These are phyloP conservation scores for Nomada ruficornis DNA, from an alignment of 2,888 invertebrate species.

Conservation along the genomic window DNA sequence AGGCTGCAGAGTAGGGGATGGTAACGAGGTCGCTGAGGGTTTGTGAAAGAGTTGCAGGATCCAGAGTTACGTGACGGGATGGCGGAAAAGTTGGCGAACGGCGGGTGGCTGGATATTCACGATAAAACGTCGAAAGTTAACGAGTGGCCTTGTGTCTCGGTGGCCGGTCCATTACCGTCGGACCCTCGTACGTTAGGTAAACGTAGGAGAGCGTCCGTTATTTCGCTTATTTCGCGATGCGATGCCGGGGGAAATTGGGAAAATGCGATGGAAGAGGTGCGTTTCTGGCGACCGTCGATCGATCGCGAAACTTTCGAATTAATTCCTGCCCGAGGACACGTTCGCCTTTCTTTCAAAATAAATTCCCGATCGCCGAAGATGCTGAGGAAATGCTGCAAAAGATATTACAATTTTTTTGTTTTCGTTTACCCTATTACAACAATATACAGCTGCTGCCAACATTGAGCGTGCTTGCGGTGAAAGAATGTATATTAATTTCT, in stretches of 20 bases:
- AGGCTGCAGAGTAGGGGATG: background rate
- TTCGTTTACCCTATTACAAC: too few species aligned
- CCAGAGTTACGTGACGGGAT: conserved; percentile 25
- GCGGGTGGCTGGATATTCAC: conserved; percentile 8
- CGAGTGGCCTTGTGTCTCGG: conserved; percentile 26
- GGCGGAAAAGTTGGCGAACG: conserved; percentile 21
- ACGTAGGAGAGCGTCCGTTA: conserved; percentile 3
- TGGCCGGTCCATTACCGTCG: conserved; percentile 44
- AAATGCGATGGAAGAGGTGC: background rate
- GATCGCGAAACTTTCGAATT: conserved; percentile 40
- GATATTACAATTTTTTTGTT: too few species aligned
- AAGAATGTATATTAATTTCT: background rate
- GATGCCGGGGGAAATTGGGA: conserved; percentile 31
- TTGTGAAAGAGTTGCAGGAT: conserved; percentile 28
- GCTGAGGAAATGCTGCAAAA: too few species aligned
- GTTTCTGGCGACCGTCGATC: background rate
- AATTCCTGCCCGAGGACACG: conserved; percentile 1
- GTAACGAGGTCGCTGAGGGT: conserved; percentile 28
- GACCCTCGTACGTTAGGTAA: conserved; percentile 32
- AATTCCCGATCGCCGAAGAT: background rate
- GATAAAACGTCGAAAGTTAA: conserved; percentile 55
- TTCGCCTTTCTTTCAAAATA: background rate
- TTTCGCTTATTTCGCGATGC: conserved; percentile 40
- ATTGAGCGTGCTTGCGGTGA: too few species aligned
- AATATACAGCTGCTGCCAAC: too few species aligned